A percentile compares a stretch with the other conserved stretches of the same genome.
Evolutionary conservation across 2,888 invertebrate species (phyloP).

Genomic region (Lissocephala sabroskyi): DNA sequence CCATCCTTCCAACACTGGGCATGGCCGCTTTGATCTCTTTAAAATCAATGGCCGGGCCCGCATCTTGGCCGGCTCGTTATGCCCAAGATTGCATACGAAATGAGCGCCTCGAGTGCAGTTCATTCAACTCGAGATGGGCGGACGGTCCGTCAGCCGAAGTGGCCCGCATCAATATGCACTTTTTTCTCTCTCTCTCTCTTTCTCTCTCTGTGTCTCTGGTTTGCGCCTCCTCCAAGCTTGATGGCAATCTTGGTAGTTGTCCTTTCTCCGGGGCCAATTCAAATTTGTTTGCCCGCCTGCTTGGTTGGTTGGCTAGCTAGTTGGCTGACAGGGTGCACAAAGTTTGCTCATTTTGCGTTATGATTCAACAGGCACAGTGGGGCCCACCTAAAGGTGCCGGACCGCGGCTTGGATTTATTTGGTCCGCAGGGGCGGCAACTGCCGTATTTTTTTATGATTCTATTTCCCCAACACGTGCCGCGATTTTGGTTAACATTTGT

Average conservation of each 20-base stretch:
- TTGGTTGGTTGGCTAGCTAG: slow-evolving; percentile 1
- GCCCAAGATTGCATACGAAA: slow-evolving; percentile 4
- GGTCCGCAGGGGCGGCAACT: no score
- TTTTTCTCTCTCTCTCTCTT: slow-evolving; percentile 22
- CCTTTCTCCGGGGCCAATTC: no score
- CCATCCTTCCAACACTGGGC: no score
- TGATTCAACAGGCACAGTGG: no score
- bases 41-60: slow-evolving; percentile 27
- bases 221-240: no score
- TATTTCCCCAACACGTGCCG: no score
- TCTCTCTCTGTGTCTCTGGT: slow-evolving; percentile 12
- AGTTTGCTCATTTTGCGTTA: slow-evolving; percentile 47
- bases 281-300: no score
- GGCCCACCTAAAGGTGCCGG: no score
- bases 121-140: slow-evolving; percentile 18
- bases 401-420: no score
- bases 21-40: no score
- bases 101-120: not conserved
- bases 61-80: slow-evolving; percentile 25
- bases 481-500: slow-evolving; percentile 47
- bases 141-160: not conserved
- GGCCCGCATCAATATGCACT: slow-evolving; percentile 32
- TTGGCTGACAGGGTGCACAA: slow-evolving; percentile 12
- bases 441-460: no score
- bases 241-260: no score